These are phyloP conservation scores for Leptatherina wallacei DNA, from an alignment of 2,797 vertebrate genomes.

Conservation along the genomic window DNA sequence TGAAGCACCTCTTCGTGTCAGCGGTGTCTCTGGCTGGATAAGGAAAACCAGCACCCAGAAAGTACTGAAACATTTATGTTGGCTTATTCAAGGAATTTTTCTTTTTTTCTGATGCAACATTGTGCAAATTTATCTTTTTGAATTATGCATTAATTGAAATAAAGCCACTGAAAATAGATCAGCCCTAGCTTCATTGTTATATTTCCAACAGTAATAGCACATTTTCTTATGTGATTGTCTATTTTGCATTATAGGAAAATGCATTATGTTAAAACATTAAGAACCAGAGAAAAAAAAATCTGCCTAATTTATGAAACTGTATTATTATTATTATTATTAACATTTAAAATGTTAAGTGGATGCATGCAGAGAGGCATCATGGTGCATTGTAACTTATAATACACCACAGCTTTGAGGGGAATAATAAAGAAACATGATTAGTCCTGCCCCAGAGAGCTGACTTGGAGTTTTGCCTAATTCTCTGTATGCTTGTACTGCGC, in stretches of 20 bases:
- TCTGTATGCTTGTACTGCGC: conserved; percentile 58
- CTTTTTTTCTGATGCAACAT: conserved; percentile 83
- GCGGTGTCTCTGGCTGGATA: conserved; percentile 59
- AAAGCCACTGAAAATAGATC: conserved; percentile 63
- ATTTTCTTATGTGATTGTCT: conserved; percentile 30
- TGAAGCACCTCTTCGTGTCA: conserved; percentile 63
- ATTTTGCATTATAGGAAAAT: conserved; percentile 50
- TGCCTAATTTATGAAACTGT: conserved; percentile 52
- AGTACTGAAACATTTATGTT: conserved; percentile 81
- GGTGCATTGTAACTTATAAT: conserved; percentile 59
- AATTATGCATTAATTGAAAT: conserved; percentile 81
- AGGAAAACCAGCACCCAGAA: conserved; percentile 61
- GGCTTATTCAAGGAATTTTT: conserved; percentile 77
- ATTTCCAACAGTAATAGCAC: conserved; percentile 52
- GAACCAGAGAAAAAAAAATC: conserved; percentile 45
- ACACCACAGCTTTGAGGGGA: conserved; percentile 65
- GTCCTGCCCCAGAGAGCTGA: conserved; percentile 73
- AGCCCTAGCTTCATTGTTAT: conserved; percentile 39
- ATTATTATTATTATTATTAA: conserved; percentile 51
- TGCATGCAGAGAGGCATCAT: conserved; percentile 59
- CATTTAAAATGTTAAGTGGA: conserved; percentile 62
- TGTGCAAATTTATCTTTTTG: conserved; percentile 79
- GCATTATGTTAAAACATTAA: conserved; percentile 47
- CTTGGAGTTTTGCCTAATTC: conserved; percentile 77
- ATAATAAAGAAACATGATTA: conserved; percentile 75